phyloP scores from a whole-genome alignment of 1,140 invertebrate species.

The Agrypnia vestita region DNA sequence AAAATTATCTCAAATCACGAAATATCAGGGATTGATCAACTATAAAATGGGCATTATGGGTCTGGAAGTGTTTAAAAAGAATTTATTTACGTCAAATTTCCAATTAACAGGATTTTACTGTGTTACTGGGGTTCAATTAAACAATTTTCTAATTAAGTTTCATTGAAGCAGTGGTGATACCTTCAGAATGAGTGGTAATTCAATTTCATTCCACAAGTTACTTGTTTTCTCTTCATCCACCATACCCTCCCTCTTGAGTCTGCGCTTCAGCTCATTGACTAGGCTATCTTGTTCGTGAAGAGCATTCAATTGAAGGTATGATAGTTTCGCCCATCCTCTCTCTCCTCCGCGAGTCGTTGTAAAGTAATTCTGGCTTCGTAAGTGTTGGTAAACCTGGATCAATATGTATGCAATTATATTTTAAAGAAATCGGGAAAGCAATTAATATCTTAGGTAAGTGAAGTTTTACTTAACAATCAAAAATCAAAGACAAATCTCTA shows the following conservation, averaged over 20 bases:
- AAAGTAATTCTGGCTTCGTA: constrained; percentile 26
- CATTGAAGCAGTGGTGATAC: constrained; percentile 63
- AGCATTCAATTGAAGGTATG: constrained; percentile 82
- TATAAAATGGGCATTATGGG: no score
- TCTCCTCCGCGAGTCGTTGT: constrained; percentile 66
- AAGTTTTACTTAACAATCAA: no score
- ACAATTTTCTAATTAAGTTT: not conserved
- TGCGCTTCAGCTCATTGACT: constrained; percentile 78
- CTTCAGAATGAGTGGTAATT: constrained; percentile 78
- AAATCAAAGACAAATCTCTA: no score
- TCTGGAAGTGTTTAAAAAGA: no score
- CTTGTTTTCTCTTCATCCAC: constrained; percentile 62
- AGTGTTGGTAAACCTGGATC: constrained; percentile 44
- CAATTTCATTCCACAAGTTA: constrained; percentile 67
- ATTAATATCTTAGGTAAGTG: no score
- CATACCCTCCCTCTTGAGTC: constrained; percentile 76
- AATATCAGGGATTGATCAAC: no score
- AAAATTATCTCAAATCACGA: no score
- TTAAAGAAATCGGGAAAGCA: no score
- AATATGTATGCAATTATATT: no score
- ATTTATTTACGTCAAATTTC: no score
- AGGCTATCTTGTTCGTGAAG: constrained; percentile 83
- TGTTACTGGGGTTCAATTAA: no score
- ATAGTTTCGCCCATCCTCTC: constrained; percentile 80
- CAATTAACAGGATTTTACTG: no score